These are phyloP conservation scores for Luperina nickerlii DNA, from an alignment of 2,888 invertebrate genomes.

Conservation along the genomic window DNA sequence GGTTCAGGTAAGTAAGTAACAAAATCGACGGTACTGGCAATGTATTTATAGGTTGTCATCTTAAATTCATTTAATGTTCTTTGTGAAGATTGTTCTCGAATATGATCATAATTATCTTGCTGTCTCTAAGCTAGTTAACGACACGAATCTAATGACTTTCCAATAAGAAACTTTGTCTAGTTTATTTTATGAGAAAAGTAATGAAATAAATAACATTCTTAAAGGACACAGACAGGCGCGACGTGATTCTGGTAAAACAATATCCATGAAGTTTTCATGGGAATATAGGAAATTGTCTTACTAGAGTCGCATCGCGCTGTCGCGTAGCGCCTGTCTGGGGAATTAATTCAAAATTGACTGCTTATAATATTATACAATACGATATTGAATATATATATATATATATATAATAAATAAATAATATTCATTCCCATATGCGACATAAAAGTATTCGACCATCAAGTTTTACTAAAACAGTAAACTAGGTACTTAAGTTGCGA, in stretches of 20 bases:
- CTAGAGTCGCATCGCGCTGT: not conserved
- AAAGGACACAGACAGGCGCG: not conserved
- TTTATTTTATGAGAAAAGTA: not conserved
- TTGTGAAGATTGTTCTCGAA: not conserved
- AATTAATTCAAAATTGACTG: not conserved
- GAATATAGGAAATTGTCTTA: not conserved
- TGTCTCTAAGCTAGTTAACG: not conserved
- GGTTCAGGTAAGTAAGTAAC: not conserved
- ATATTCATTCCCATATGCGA: not conserved
- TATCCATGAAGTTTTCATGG: not conserved
- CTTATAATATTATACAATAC: not conserved
- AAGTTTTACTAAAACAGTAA: not conserved
- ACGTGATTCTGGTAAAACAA: not conserved
- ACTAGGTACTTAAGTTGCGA: not conserved
- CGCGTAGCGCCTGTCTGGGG: not conserved
- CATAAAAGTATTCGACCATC: not conserved
- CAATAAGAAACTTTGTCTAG: not conserved
- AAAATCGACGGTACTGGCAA: not conserved
- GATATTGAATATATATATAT: no score
- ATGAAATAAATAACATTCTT: not conserved
- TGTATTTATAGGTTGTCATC: not conserved
- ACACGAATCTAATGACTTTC: not conserved
- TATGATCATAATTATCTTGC: not conserved
- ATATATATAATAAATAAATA: no score
- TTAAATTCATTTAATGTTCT: not conserved